phyloP scores from a whole-genome alignment of 1,140 invertebrate genomes.

The Subanguina moxae region DNA sequence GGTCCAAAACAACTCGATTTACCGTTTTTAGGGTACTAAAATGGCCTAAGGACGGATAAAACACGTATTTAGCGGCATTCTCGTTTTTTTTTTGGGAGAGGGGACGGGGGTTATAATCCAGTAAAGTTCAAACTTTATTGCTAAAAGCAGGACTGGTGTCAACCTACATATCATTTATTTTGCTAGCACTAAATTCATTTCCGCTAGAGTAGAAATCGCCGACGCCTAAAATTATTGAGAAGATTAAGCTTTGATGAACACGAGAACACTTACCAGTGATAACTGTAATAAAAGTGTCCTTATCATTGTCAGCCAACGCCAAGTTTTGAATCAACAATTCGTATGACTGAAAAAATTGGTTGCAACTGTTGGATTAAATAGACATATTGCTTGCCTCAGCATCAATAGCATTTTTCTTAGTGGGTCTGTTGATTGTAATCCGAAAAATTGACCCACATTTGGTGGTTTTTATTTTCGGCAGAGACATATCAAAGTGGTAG shows the following conservation, averaged over 20 bases:
- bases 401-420: slow-evolving; percentile 23
- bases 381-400: slow-evolving; percentile 13
- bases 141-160: too few relatives aligned
- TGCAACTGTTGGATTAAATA: slow-evolving; percentile 3
- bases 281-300: slow-evolving; percentile 25
- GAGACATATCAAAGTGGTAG: slow-evolving; percentile 15
- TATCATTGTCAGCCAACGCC: slow-evolving; percentile 26
- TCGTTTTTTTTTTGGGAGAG: too few relatives aligned
- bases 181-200: slow-evolving; percentile 69
- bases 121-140: too few relatives aligned
- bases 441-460: slow-evolving; percentile 15
- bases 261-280: slow-evolving; percentile 16
- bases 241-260: slow-evolving; percentile 5
- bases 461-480: slow-evolving; percentile 8
- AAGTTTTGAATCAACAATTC: slow-evolving; percentile 16
- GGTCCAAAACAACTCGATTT: too few relatives aligned
- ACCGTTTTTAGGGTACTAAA: too few relatives aligned
- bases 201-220: slow-evolving; percentile 80
- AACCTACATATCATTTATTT: slow-evolving; percentile 18
- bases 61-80: too few relatives aligned
- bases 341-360: slow-evolving; percentile 25
- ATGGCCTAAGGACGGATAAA: too few relatives aligned
- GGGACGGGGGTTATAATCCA: too few relatives aligned
- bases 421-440: slow-evolving; percentile 20
- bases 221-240: slow-evolving; percentile 61